Percentiles rank a stretch among this genome's conserved stretches.
These are phyloP conservation scores for Pachyramphus minor DNA, from an alignment of 2,113 vertebrate species.

Conservation along the genomic window DNA sequence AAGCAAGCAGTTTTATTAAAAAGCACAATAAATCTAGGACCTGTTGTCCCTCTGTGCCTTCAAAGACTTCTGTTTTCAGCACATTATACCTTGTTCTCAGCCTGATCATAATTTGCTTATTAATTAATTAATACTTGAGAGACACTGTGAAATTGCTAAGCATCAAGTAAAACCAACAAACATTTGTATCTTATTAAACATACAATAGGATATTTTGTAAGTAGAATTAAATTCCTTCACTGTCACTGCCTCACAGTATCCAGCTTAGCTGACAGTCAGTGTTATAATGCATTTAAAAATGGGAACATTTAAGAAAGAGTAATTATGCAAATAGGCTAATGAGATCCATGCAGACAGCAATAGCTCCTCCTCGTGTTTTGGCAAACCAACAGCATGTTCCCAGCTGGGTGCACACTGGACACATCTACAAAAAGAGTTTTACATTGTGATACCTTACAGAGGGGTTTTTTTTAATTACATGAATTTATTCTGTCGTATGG, in stretches of 20 bases:
- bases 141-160: background rate
- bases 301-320: background rate
- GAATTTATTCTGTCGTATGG: background rate
- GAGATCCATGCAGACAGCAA: background rate
- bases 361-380: background rate
- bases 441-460: background rate
- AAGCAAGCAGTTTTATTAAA: background rate
- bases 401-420: background rate
- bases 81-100: background rate
- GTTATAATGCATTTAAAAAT: background rate
- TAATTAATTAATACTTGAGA: conserved; percentile 24
- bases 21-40: background rate
- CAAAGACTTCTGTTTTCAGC: background rate
- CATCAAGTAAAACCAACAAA: background rate
- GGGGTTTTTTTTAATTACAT: background rate
- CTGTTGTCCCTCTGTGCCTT: background rate
- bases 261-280: background rate
- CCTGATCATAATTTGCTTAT: conserved; percentile 16
- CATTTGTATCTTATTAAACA: background rate
- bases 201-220: conserved; percentile 2
- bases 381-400: background rate
- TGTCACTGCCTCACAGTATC: background rate
- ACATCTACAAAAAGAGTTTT: background rate
- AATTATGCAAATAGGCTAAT: conserved; percentile 21
- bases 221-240: background rate